Evolutionary conservation across 2,113 vertebrate genomes (phyloP).

Genomic region (Porphyrio hochstetteri): DNA sequence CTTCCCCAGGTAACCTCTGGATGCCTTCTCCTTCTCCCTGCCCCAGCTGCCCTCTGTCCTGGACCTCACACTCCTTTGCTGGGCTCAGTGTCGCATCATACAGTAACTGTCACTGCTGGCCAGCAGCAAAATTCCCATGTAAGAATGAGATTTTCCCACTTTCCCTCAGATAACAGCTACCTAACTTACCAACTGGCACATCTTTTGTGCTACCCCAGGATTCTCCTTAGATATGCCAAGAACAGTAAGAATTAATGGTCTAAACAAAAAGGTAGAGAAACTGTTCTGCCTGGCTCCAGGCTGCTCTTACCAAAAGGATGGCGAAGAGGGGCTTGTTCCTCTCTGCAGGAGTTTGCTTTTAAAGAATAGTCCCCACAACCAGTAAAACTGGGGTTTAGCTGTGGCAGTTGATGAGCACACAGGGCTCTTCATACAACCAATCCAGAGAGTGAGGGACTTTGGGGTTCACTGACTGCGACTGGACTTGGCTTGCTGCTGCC

Average conservation of each 20-base stretch:
- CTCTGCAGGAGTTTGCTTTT: not conserved
- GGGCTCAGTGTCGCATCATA: not conserved
- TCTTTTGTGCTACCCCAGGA: not conserved
- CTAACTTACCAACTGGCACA: accelerated
- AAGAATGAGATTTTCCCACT: not conserved
- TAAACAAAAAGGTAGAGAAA: accelerated
- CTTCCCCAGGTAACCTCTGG: too few relatives aligned
- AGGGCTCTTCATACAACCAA: not conserved
- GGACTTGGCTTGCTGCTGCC: not conserved
- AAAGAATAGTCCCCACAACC: not conserved
- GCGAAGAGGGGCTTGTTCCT: not conserved
- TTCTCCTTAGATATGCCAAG: not conserved
- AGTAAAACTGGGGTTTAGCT: not conserved
- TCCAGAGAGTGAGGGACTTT: not conserved
- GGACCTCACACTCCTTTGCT: not conserved
- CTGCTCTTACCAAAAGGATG: not conserved
- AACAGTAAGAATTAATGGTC: not conserved
- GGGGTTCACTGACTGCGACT: not conserved
- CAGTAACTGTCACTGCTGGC: not conserved
- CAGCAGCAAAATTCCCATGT: not conserved
- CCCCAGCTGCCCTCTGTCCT: not conserved
- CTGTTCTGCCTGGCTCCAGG: not conserved
- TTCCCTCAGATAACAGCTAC: not conserved
- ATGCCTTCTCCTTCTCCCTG: not conserved
- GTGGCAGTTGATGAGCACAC: not conserved